Evolutionary conservation across 2,113 vertebrate species (phyloP).

Genomic region (Callopanchax toddi): DNA sequence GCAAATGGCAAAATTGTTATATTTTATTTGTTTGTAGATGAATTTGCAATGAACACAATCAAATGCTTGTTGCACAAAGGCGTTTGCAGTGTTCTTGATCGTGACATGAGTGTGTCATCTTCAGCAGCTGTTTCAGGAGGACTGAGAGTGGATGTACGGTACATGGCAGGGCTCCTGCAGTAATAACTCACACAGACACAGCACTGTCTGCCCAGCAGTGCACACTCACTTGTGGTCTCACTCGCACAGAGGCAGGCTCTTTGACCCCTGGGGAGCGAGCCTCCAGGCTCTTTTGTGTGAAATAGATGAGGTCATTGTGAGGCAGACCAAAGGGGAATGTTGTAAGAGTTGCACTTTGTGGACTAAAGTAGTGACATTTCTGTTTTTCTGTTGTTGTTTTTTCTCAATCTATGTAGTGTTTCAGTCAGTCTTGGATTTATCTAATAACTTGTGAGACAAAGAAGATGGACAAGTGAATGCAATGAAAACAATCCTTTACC

Average conservation of each 20-base stretch:
- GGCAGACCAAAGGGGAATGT: constrained; percentile 46
- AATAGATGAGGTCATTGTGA: constrained; percentile 64
- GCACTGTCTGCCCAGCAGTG: constrained; percentile 52
- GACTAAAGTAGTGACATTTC: constrained; percentile 35
- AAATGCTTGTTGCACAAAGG: too few species aligned
- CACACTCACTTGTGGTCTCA: constrained; percentile 19
- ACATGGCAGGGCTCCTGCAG: constrained; percentile 22
- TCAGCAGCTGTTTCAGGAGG: constrained; percentile 38
- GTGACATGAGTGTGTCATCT: constrained; percentile 15
- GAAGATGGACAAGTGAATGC: neutral
- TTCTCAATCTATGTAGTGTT: neutral
- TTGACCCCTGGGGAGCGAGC: constrained; percentile 52
- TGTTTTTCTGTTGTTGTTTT: neutral
- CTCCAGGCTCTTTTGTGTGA: constrained; percentile 72
- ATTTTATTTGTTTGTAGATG: too few species aligned
- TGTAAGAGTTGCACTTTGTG: neutral
- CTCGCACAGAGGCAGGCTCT: constrained; percentile 37
- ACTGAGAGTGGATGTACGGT: constrained; percentile 41
- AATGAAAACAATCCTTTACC: neutral
- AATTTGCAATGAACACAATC: too few species aligned
- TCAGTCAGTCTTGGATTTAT: neutral
- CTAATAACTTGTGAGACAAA: neutral
- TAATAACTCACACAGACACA: constrained; percentile 54
- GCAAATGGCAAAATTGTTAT: too few species aligned
- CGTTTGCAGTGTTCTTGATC: neutral